Percentiles rank a stretch among this genome's conserved stretches.
Evolutionary conservation across 2,888 invertebrate genomes (phyloP).

Genomic region (Papilio gigon): DNA sequence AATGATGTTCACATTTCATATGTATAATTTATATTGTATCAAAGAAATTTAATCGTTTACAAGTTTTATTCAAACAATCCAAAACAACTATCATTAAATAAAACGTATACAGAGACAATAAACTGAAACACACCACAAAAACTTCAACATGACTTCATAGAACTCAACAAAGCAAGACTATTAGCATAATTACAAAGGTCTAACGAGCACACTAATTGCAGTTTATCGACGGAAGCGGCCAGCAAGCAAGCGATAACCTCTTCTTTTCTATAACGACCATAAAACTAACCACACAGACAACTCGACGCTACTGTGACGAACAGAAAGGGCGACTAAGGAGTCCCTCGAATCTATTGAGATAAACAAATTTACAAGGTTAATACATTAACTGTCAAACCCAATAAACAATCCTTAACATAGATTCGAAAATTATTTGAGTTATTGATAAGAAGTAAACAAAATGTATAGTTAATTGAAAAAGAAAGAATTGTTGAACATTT

Average conservation of each 20-base stretch:
- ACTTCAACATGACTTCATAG: slow-evolving; percentile 3
- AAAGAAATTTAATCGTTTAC: no score
- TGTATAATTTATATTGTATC: no score
- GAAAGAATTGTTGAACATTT: no score
- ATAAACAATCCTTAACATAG: neutral
- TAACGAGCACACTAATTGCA: slow-evolving; percentile 25
- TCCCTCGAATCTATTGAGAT: neutral
- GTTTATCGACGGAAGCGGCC: slow-evolving; percentile 30
- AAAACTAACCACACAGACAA: slow-evolving; percentile 9
- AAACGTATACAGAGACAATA: neutral
- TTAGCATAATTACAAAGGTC: slow-evolving; percentile 18
- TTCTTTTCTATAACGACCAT: slow-evolving; percentile 22
- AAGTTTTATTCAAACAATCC: neutral
- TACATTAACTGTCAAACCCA: neutral
- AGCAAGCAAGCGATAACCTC: slow-evolving; percentile 27
- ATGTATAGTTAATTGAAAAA: no score
- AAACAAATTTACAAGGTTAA: neutral
- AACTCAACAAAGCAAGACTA: neutral
- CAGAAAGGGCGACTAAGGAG: neutral
- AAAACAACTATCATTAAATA: neutral
- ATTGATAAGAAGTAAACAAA: neutral
- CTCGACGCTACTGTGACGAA: slow-evolving; percentile 10
- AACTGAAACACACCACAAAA: neutral
- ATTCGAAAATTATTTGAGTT: neutral
- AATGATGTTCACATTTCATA: no score